Evolutionary conservation across 37 sponge, comb jelly and placozoan genomes (phyloP), one percentile per base, ranked within the genome.

Genomic region (Halichondria panicea): DNA sequence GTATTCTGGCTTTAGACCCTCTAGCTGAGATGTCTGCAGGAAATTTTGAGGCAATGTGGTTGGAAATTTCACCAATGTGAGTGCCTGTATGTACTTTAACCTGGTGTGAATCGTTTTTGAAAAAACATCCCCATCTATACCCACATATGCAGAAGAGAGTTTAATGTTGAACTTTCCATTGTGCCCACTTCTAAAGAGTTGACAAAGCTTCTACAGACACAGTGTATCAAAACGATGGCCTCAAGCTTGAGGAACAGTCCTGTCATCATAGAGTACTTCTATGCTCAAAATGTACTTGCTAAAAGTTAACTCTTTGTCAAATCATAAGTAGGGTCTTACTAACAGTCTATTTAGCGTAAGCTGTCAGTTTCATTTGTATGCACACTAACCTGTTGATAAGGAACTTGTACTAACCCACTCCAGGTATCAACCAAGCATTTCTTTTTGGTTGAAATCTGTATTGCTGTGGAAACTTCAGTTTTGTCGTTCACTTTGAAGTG

Each of bases 11-110:
- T 0, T 82, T 96, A 25, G 79, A 90, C 39, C 86, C 85, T 5
- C 67, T 70, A 0, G 77, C 94, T 1, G 22, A 58, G 40, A 60
- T 96, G 21, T 65, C 79, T 52, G 71, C 97, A 25, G 71, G 43
- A 50, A 85, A 93, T 57, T 96, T 93, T 80, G 94, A 96, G 62
- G 58, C 66, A 38, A 79, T 76, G 64, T 96, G 97, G 97, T 41
- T 55, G 3, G 43, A 53, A 5, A 70, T 93, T 67, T 18, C 27
- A 22, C 33, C 40, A 28, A 63, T 57, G 95, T 94, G 42, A 74
- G 71, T 57, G 30, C 8, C 66, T 27, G 39, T 65, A 36, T 8
- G 31, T 34, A 13, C 9, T 65, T 40, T 65, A 65, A 9, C 66
- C 7, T 13, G 4, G 36, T 37, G 21, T 37, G 15, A 11, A 33